Percentiles rank a stretch among this genome's conserved stretches.
phyloP scores from a whole-genome alignment of 2,888 invertebrate species.

The Zaprionus obscuricornis region DNA sequence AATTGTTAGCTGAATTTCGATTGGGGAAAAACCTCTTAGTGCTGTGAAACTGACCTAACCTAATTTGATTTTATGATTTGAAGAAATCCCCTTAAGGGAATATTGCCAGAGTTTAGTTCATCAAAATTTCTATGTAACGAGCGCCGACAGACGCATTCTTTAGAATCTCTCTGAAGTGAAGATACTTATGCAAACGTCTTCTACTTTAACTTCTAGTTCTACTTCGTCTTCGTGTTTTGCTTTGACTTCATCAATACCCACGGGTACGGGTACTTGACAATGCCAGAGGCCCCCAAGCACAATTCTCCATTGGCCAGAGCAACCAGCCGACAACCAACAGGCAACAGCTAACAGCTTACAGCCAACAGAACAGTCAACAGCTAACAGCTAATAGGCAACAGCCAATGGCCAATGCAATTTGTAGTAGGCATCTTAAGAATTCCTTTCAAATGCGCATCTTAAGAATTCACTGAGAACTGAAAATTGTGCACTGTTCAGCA shows the following conservation, averaged over 20 bases:
- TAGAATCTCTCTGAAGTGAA: constrained; percentile 34
- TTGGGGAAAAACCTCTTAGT: not conserved
- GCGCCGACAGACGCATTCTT: constrained; percentile 52
- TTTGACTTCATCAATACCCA: constrained; percentile 34
- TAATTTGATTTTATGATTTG: constrained; percentile 14
- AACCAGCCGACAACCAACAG: not conserved
- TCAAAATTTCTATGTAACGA: constrained; percentile 31
- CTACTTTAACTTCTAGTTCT: not conserved
- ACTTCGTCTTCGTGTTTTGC: not conserved
- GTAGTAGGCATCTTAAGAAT: constrained; percentile 49
- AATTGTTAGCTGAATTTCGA: no score
- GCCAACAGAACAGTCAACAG: constrained; percentile 44
- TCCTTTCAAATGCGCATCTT: constrained; percentile 48
- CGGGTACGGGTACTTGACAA: constrained; percentile 53
- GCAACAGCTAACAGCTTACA: constrained; percentile 2
- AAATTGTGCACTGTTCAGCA: constrained; percentile 16
- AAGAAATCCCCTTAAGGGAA: not conserved
- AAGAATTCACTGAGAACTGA: constrained; percentile 13
- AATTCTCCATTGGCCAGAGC: constrained; percentile 44
- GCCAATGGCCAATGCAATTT: constrained; percentile 54
- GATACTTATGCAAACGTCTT: constrained; percentile 33
- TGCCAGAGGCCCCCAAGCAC: constrained; percentile 23
- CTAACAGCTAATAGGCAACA: constrained; percentile 1
- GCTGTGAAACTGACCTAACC: constrained; percentile 45
- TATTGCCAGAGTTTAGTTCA: constrained; percentile 17